Percentiles rank a stretch among this genome's conserved stretches.
Evolutionary conservation across 2,888 invertebrate genomes (phyloP).

Genomic region (Eupelmus urozonus): DNA sequence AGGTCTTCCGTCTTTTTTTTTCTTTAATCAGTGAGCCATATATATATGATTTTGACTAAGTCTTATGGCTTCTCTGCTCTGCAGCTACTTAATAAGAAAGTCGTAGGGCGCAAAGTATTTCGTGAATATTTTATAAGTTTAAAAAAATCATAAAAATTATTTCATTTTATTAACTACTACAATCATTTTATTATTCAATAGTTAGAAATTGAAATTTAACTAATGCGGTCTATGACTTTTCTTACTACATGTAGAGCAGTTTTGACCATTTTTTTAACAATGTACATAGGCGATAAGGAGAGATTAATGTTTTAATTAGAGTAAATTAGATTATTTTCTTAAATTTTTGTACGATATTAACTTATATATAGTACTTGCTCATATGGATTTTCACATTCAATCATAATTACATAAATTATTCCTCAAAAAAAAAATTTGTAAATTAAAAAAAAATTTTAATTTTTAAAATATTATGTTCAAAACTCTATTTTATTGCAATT

Average conservation of each 20-base stretch:
- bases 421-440: no score
- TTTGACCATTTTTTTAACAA: slow-evolving; percentile 23
- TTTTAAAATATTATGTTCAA: neutral
- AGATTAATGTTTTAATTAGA: slow-evolving; percentile 29
- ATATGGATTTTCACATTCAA: neutral
- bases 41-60: slow-evolving; percentile 21
- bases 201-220: neutral
- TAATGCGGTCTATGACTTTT: neutral
- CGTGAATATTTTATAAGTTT: neutral
- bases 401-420: no score
- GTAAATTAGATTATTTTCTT: slow-evolving; percentile 32
- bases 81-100: neutral
- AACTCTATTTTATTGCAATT: neutral
- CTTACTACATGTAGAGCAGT: slow-evolving; percentile 3
- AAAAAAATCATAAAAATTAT: neutral
- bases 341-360: slow-evolving; percentile 36
- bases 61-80: slow-evolving; percentile 28
- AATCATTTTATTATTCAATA: no score
- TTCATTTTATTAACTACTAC: neutral
- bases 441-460: neutral
- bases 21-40: slow-evolving; percentile 14
- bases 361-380: slow-evolving; percentile 8
- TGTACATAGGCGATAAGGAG: slow-evolving; percentile 48
- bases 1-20: neutral
- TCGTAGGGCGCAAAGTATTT: neutral